Conservation (phyloP, 2,113 vertebrate species). For the Perca fluviatilis region DNA sequence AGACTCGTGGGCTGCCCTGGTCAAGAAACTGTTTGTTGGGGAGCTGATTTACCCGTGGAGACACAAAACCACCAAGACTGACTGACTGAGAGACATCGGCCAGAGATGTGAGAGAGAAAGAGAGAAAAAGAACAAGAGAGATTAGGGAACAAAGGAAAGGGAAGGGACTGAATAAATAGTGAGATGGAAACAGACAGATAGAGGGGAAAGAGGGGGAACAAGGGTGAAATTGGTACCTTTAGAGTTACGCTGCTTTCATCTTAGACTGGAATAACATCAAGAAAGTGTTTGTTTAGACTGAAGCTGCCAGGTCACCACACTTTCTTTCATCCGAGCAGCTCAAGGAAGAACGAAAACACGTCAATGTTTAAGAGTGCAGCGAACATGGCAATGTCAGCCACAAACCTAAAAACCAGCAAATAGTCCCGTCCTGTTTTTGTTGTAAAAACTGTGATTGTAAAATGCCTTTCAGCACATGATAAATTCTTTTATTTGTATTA, state of each 20-base stretch:
- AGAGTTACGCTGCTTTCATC: neutral
- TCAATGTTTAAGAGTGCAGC: neutral
- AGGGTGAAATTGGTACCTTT: neutral
- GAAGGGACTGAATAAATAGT: conserved; percentile 43
- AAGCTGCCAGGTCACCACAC: neutral
- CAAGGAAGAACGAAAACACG: neutral
- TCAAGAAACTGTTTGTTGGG: conserved; percentile 94
- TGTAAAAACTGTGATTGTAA: neutral
- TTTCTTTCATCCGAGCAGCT: neutral
- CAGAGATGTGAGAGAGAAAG: neutral
- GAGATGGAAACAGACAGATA: conserved; percentile 13
- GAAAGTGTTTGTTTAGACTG: neutral
- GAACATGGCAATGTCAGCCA: neutral
- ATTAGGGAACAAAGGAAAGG: conserved; percentile 3
- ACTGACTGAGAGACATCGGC: conserved; percentile 83
- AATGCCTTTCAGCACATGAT: neutral
- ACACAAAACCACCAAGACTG: conserved; percentile 90
- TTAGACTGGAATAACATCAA: neutral
- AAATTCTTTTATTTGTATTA: neutral
- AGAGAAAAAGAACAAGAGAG: neutral
- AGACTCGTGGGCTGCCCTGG: conserved; percentile 92
- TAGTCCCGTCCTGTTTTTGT: neutral
- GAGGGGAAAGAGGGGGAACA: neutral
- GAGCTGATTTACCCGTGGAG: conserved; percentile 98
- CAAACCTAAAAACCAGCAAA: conserved; percentile 9